Evolutionary conservation across 2,888 invertebrate genomes (phyloP).

Genomic region (Drosophila ochracea): DNA sequence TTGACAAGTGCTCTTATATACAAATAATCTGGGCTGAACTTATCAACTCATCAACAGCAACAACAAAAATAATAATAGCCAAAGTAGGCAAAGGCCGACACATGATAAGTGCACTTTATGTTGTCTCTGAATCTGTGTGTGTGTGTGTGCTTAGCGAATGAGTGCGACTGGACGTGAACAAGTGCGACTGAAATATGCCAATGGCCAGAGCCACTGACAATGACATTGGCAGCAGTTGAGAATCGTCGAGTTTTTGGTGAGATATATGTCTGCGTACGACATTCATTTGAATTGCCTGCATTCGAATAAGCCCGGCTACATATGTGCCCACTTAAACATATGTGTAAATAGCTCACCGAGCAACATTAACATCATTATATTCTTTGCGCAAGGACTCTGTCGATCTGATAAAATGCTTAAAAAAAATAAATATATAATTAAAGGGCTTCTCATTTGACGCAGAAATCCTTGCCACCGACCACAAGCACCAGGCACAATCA

Average conservation of each 20-base stretch:
- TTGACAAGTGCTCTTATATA: constrained; percentile 7
- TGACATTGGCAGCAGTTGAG: constrained; percentile 24
- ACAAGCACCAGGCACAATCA: constrained; percentile 64
- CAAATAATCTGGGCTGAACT: constrained; percentile 39
- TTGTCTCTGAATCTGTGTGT: constrained; percentile 15
- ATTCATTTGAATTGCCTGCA: constrained; percentile 59
- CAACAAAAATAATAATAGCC: constrained; percentile 18
- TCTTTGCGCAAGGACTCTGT: constrained; percentile 24
- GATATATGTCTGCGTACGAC: constrained; percentile 61
- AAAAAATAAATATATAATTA: constrained; percentile 50
- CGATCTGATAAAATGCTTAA: constrained; percentile 7
- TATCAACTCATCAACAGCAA: constrained; percentile 39
- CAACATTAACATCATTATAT: constrained; percentile 54
- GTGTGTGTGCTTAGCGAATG: constrained; percentile 46
- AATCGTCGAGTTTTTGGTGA: constrained; percentile 5
- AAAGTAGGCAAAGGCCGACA: constrained; percentile 38
- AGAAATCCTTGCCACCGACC: constrained; percentile 40
- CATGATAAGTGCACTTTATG: constrained; percentile 65
- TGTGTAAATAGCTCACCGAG: constrained; percentile 31
- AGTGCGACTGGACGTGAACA: constrained; percentile 55
- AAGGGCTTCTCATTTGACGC: constrained; percentile 31
- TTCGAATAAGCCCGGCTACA: constrained; percentile 5
- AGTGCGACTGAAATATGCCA: constrained; percentile 55
- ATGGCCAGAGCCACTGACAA: constrained; percentile 25
- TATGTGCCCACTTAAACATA: background rate